Conservation (phyloP, 35 echinoderm and acorn worm genomes). For the Apostichopus japonicus region DNA sequence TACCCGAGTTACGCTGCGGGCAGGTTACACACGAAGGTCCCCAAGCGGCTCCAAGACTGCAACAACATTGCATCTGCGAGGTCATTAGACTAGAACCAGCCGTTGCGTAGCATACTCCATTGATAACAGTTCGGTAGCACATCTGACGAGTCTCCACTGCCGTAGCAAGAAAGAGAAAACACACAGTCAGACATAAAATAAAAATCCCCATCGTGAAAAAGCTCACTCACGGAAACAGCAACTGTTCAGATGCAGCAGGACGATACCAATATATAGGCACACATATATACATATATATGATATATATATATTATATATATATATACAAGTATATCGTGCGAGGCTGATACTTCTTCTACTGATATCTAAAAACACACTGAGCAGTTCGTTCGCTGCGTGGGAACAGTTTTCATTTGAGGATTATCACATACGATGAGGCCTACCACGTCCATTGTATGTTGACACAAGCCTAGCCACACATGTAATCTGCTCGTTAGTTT, state of each 20-base stretch:
- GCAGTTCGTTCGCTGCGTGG: too few relatives aligned
- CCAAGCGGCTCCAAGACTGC: constrained; percentile 87
- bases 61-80: constrained; percentile 91
- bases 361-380: too few relatives aligned
- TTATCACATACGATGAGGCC: background rate
- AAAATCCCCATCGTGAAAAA: too few relatives aligned
- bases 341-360: too few relatives aligned
- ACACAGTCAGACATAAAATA: background rate
- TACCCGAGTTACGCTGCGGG: constrained; percentile 67
- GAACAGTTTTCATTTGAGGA: background rate
- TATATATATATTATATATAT: too few relatives aligned
- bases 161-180: constrained; percentile 7
- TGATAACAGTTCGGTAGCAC: constrained; percentile 70
- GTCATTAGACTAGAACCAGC: constrained; percentile 71
- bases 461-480: background rate
- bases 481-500: background rate
- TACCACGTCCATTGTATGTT: constrained; percentile 3
- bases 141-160: constrained; percentile 73
- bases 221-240: too few relatives aligned
- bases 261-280: too few relatives aligned
- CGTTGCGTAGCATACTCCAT: constrained; percentile 63
- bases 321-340: too few relatives aligned
- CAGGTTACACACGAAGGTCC: constrained; percentile 73
- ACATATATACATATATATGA: too few relatives aligned
- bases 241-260: too few relatives aligned